phyloP scores from a whole-genome alignment of 2,113 vertebrate genomes.

The Elanus axillaris region DNA sequence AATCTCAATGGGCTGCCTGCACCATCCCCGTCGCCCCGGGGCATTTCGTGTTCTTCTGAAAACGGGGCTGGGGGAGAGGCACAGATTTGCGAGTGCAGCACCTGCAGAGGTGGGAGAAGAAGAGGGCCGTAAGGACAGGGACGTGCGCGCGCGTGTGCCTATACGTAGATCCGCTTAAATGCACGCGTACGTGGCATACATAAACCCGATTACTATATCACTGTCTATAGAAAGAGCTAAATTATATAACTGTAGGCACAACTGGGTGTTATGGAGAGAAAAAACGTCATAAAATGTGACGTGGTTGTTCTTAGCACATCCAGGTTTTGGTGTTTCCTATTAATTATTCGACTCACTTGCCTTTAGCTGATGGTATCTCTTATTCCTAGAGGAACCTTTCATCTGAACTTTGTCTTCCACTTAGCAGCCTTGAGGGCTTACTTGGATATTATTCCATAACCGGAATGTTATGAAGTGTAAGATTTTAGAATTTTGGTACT shows the following conservation, averaged over 20 bases:
- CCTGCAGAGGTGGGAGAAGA: neutral
- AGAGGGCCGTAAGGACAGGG: neutral
- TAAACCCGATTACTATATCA: too few relatives aligned
- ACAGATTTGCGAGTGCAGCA: neutral
- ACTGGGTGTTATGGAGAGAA: neutral
- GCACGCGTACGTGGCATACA: neutral
- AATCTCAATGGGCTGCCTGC: constrained; percentile 39
- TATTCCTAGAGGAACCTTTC: neutral
- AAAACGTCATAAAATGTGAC: neutral
- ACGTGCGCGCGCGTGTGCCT: rapidly evolving
- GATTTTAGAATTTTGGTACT: neutral
- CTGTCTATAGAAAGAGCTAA: neutral
- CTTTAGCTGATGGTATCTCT: neutral
- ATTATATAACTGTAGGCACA: neutral
- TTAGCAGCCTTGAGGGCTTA: constrained; percentile 10
- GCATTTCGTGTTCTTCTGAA: constrained; percentile 32
- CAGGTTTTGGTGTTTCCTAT: neutral
- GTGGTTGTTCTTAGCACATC: neutral
- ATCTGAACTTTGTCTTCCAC: constrained; percentile 12
- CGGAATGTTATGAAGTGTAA: neutral
- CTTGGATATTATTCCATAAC: constrained; percentile 6
- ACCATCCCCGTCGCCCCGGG: neutral
- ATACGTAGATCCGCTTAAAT: neutral
- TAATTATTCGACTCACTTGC: constrained; percentile 22
- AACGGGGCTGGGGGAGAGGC: neutral